Conservation (phyloP, 2,888 invertebrate genomes). For the Sphaeridia pumilis region DNA sequence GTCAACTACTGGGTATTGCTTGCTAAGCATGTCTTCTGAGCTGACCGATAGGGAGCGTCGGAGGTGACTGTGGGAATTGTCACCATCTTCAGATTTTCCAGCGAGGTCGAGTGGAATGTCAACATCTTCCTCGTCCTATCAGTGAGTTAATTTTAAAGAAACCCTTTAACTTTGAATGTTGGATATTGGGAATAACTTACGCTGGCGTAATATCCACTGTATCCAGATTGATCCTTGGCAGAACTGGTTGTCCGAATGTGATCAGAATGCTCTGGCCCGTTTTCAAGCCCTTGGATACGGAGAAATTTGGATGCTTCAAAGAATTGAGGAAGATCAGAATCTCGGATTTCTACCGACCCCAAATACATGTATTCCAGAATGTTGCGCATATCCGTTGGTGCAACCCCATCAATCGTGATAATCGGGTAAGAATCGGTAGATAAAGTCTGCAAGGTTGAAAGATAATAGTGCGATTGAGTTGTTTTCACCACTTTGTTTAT, state of each 20-base stretch:
- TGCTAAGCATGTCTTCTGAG: neutral
- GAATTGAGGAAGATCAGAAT: constrained; percentile 2
- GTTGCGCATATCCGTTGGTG: neutral
- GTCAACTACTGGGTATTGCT: neutral
- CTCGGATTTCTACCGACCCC: neutral
- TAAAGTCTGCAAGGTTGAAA: constrained; percentile 2
- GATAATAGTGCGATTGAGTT: neutral
- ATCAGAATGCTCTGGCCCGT: neutral
- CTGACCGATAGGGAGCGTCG: neutral
- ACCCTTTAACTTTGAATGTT: no score
- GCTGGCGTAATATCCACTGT: neutral
- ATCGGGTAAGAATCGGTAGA: neutral
- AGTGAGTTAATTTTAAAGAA: neutral
- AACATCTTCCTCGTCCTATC: neutral
- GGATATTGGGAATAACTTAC: no score
- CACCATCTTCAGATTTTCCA: neutral
- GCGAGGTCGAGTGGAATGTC: neutral
- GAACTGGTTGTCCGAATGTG: neutral
- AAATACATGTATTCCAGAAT: constrained; percentile 11
- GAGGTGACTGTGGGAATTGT: neutral
- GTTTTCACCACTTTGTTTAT: neutral
- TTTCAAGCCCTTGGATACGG: constrained; percentile 1
- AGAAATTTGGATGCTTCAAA: constrained; percentile 2
- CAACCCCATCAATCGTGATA: constrained; percentile 9
- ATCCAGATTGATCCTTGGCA: neutral